A percentile compares a stretch with the other conserved stretches of the same genome.
Evolutionary conservation across 2,888 invertebrate genomes (phyloP).

Genomic region (Ophioninae sp.): DNA sequence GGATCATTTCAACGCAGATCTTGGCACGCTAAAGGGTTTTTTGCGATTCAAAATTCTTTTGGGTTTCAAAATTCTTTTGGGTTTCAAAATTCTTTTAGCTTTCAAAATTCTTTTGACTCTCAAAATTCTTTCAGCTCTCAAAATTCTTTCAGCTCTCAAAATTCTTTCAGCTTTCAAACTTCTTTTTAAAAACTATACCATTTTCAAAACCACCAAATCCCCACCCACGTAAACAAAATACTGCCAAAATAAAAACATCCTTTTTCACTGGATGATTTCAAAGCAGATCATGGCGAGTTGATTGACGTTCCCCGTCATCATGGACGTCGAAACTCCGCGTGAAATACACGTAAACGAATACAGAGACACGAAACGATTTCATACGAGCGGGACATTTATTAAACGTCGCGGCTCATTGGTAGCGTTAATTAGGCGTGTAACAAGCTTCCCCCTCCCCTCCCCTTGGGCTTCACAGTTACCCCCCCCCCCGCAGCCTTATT

Average conservation of each 20-base stretch:
- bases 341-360: conserved; percentile 39
- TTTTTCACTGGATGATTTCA: not conserved
- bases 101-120: too few relatives aligned
- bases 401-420: conserved; percentile 74
- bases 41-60: too few relatives aligned
- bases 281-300: not conserved
- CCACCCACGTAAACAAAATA: too few relatives aligned
- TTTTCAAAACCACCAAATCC: too few relatives aligned
- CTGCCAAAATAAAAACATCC: not conserved
- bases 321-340: not conserved
- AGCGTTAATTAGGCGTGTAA: conserved; percentile 78
- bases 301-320: not conserved
- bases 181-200: too few relatives aligned
- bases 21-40: too few relatives aligned
- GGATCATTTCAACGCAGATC: too few relatives aligned
- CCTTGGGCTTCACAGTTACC: not conserved
- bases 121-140: too few relatives aligned
- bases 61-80: too few relatives aligned
- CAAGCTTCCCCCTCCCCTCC: conserved; percentile 59
- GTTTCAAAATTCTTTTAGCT: too few relatives aligned
- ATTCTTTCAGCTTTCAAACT: too few relatives aligned
- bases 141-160: too few relatives aligned
- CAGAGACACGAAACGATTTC: conserved; percentile 65
- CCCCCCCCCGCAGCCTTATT: not conserved
- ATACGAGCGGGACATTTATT: conserved; percentile 72